Evolutionary conservation across 1,140 invertebrate genomes (phyloP), one percentile per base, ranked within the genome.

Genomic region (Drosophila tani): DNA sequence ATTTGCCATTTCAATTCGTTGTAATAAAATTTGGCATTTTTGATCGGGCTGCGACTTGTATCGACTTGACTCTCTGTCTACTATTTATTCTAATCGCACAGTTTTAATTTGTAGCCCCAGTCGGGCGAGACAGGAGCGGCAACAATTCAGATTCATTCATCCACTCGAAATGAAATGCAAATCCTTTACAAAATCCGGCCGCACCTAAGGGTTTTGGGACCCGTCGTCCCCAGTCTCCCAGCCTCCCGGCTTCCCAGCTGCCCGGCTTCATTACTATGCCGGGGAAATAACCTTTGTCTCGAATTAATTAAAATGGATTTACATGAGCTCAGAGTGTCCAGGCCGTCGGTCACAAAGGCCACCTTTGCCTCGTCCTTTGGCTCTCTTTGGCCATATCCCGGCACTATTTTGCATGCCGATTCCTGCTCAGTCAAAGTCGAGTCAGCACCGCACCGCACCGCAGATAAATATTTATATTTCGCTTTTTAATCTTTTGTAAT

Each of bases 231-330:
- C 35, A 38, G 35, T 12, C 5, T 19, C 14, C 19, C 27, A 17
- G 21, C 21, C 4, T 14, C 4, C 35, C 35, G 3, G 35, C 35
- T 38, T 9, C 12, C 45, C 21, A 56, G 53, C 53, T 40, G 17
- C 24, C 21, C 47, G 17, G 32, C 40, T 88, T 90, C 81, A 91
- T 90, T 90, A 90, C 74, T 90, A 91, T 90, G 82, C 85, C 68
- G 64, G 66, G 75, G 71, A 90, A 82, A 90, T 91, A 90, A 90
- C 85, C 85, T 90, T 91, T 90, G 85, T 91, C 86, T 84, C 79
- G 85, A 90, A 90, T 90, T 90, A 90, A 90, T 90, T 90, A 90
- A 90, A 90, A 90, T 90, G 85, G 85, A 90, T 90, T 90, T 90
- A 90, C 85, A 90, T 90, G 85, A 90, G 82, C 85, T 90, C 85